Percentiles rank a stretch among this genome's conserved stretches.
Evolutionary conservation across 2,888 invertebrate species (phyloP).

Genomic region (Drosophila multiciliata): DNA sequence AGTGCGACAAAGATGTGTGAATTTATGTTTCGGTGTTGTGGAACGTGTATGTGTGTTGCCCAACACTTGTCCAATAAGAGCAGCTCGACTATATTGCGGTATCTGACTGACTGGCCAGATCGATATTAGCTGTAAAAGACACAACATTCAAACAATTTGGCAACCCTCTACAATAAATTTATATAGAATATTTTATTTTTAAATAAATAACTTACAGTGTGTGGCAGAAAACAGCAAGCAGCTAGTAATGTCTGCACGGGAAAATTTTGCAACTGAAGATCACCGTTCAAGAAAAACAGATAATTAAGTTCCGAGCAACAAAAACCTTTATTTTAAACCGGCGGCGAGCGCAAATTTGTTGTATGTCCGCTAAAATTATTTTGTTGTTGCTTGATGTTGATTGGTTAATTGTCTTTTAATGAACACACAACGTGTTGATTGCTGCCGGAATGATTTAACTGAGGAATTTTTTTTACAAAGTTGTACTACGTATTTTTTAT

Average conservation of each 20-base stretch:
- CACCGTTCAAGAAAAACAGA: constrained; percentile 18
- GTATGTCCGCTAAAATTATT: constrained; percentile 35
- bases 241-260: constrained; percentile 5
- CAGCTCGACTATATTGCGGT: constrained; percentile 47
- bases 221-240: constrained; percentile 17
- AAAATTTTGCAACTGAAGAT: constrained; percentile 48
- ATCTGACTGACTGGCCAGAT: constrained; percentile 61
- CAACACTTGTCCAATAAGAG: constrained; percentile 46
- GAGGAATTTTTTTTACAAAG: constrained; percentile 60
- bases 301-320: constrained; percentile 39
- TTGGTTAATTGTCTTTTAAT: constrained; percentile 39
- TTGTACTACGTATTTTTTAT: constrained; percentile 39
- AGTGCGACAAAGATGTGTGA: constrained; percentile 48
- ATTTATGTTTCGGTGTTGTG: constrained; percentile 45
- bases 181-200: constrained; percentile 7
- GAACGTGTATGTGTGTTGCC: constrained; percentile 30
- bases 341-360: constrained; percentile 47
- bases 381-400: constrained; percentile 36
- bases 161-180: constrained; percentile 26
- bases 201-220: constrained; percentile 41
- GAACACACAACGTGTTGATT: constrained; percentile 63
- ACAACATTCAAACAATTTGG: constrained; percentile 34
- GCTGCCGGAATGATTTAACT: constrained; percentile 73
- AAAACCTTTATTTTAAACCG: constrained; percentile 46
- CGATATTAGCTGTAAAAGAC: constrained; percentile 43